Percentiles rank a stretch among this genome's conserved stretches.
Evolutionary conservation across 2,888 invertebrate species (phyloP).

Genomic region (Cremastinae sp.): DNA sequence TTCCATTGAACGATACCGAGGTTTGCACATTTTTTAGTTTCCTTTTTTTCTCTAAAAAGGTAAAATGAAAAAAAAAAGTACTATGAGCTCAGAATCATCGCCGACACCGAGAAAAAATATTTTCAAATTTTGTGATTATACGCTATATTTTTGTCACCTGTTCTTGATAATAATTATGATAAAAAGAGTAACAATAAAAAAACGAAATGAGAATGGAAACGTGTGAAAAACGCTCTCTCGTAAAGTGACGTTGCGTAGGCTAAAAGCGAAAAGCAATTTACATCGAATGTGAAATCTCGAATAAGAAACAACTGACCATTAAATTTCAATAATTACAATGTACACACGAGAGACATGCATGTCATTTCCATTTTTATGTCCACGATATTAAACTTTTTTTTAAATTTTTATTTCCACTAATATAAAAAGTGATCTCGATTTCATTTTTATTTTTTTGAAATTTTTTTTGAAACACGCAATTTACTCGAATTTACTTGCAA

Average conservation of each 20-base stretch:
- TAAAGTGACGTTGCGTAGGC: constrained; percentile 32
- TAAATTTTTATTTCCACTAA: background rate
- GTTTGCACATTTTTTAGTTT: constrained; percentile 29
- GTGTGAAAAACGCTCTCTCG: constrained; percentile 25
- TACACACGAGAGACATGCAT: too few relatives aligned
- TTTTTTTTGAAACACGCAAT: too few relatives aligned
- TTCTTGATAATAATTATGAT: background rate
- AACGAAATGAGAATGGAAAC: background rate
- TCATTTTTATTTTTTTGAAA: too few relatives aligned
- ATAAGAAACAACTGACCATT: too few relatives aligned
- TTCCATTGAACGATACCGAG: constrained; percentile 34
- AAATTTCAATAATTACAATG: too few relatives aligned
- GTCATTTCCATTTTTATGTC: background rate
- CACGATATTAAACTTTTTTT: background rate
- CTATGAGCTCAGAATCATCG: constrained; percentile 76
- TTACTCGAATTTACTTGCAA: too few relatives aligned
- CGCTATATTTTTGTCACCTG: background rate
- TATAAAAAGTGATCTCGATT: too few relatives aligned
- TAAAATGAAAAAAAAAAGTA: constrained; percentile 49
- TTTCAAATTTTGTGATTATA: background rate
- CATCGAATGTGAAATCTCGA: background rate
- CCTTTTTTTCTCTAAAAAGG: background rate
- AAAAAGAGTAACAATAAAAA: background rate
- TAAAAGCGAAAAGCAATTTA: constrained; percentile 5
- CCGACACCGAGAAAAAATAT: constrained; percentile 57